These are phyloP conservation scores for Dicroscelio sp. DNA, from an alignment of 2,888 invertebrate genomes.

Conservation along the genomic window DNA sequence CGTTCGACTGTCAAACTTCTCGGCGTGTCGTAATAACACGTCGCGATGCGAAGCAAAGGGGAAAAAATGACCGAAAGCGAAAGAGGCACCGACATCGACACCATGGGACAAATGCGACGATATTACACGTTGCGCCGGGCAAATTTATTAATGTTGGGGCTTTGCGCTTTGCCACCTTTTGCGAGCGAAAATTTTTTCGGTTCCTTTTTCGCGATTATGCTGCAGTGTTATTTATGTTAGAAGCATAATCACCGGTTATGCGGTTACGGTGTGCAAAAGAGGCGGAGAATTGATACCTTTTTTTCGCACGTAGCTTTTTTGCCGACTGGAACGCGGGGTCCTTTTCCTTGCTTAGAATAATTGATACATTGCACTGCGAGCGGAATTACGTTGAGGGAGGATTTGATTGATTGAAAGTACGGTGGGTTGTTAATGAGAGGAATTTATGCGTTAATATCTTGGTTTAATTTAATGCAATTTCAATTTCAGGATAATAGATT, in stretches of 20 bases:
- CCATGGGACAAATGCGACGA: constrained; percentile 63
- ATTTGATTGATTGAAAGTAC: too few species aligned
- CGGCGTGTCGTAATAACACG: constrained; percentile 64
- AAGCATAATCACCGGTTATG: constrained; percentile 51
- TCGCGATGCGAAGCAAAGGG: not conserved
- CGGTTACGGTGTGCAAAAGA: constrained; percentile 55
- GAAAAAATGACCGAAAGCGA: not conserved
- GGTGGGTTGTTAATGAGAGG: too few species aligned
- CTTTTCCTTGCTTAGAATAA: too few species aligned
- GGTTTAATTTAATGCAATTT: too few species aligned
- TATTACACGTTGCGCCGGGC: constrained; percentile 71
- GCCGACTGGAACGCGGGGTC: too few species aligned
- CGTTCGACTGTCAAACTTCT: constrained; percentile 77
- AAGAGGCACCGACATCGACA: constrained; percentile 23
- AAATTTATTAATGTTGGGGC: constrained; percentile 64
- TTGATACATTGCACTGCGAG: too few species aligned
- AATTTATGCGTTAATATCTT: too few species aligned
- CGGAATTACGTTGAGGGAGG: too few species aligned
- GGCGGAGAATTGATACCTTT: constrained; percentile 60
- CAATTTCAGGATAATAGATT: too few species aligned
- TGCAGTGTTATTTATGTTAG: constrained; percentile 63
- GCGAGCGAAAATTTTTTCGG: not conserved
- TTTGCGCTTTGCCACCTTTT: constrained; percentile 40
- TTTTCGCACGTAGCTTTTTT: not conserved
- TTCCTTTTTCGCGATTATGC: constrained; percentile 30